phyloP scores from a whole-genome alignment of 2,888 invertebrate species.

The Galeopsomyia nigrocyanea region DNA sequence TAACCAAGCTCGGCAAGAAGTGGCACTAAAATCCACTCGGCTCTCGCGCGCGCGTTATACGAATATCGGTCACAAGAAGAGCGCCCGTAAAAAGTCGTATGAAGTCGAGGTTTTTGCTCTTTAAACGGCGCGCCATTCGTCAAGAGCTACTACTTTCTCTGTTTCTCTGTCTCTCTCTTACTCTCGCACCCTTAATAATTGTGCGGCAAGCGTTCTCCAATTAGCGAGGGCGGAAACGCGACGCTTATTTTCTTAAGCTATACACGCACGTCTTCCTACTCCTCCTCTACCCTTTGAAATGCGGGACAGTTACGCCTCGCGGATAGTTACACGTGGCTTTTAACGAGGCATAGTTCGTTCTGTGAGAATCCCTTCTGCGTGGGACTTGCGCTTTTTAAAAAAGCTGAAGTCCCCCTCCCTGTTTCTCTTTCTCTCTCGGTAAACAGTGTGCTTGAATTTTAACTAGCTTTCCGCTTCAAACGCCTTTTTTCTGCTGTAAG shows the following conservation, averaged over 20 bases:
- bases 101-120: conserved; percentile 26
- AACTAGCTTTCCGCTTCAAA: no score
- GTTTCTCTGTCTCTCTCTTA: background rate
- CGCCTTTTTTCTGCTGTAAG: no score
- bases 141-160: conserved; percentile 6
- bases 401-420: no score
- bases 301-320: background rate
- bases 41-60: background rate
- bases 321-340: conserved; percentile 26
- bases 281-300: background rate
- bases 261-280: background rate
- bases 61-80: conserved; percentile 30
- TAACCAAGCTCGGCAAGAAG: background rate
- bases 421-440: no score
- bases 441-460: no score
- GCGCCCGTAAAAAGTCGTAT: conserved; percentile 2
- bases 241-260: conserved; percentile 33
- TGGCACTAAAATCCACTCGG: background rate
- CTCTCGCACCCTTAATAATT: conserved; percentile 26
- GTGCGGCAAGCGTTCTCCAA: conserved; percentile 40
- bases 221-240: conserved; percentile 34
- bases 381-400: no score
- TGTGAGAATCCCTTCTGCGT: no score
- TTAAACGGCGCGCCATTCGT: conserved; percentile 39
- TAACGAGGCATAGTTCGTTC: conserved; percentile 16